These are phyloP conservation scores for Paradoxurus hermaphroditus DNA, from an alignment of 2,113 vertebrate genomes.

Conservation along the genomic window DNA sequence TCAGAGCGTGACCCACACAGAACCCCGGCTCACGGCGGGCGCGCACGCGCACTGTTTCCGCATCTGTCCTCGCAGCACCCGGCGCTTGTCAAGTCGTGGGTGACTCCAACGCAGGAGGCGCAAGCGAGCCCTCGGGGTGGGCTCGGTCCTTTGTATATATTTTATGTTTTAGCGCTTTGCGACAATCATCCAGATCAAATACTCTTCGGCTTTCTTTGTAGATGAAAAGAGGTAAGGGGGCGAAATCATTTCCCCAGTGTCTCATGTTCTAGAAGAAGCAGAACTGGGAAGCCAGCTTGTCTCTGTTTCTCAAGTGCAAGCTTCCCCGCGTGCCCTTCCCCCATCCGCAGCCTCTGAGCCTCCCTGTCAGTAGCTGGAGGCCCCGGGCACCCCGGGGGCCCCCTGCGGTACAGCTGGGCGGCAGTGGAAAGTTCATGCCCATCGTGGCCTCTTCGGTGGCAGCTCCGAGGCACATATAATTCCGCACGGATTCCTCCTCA, in stretches of 20 bases:
- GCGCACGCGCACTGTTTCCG: not conserved
- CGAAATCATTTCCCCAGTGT: not conserved
- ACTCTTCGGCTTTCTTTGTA: not conserved
- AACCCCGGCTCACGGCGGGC: fast-evolving
- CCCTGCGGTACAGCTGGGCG: not conserved
- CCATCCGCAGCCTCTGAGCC: fast-evolving
- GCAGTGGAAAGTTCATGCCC: not conserved
- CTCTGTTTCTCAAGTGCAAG: not conserved
- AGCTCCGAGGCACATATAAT: too few relatives aligned
- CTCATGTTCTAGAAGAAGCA: not conserved
- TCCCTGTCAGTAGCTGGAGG: fast-evolving
- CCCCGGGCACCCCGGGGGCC: not conserved
- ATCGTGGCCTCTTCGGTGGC: not conserved
- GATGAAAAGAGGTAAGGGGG: not conserved
- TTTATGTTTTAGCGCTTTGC: not conserved
- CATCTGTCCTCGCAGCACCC: not conserved
- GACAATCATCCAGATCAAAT: not conserved
- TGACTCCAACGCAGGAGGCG: not conserved
- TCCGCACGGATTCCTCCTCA: not conserved
- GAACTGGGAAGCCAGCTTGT: not conserved
- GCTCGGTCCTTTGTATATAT: not conserved
- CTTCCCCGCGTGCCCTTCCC: fast-evolving
- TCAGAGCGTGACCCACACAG: not conserved
- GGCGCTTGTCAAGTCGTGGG: not conserved
- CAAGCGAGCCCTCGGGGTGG: not conserved